Percentiles rank a stretch among this genome's conserved stretches.
These are phyloP conservation scores for Pecten maximus DNA, from an alignment of 2,888 invertebrate species.

Conservation along the genomic window DNA sequence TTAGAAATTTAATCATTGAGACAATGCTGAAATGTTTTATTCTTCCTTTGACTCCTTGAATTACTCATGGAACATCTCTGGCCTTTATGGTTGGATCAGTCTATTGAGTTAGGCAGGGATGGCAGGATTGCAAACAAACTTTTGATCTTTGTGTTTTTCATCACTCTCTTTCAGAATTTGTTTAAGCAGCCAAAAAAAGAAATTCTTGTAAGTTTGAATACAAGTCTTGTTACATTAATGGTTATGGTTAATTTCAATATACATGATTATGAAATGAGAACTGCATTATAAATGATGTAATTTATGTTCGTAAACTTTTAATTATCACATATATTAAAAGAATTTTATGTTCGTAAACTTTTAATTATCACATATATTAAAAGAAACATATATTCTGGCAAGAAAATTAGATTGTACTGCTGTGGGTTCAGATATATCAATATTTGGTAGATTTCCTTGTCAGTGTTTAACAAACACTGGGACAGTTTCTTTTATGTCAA, in stretches of 20 bases:
- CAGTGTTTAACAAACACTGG: too few relatives aligned
- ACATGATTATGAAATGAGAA: background rate
- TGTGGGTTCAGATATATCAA: too few relatives aligned
- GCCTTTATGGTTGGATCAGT: background rate
- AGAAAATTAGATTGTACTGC: too few relatives aligned
- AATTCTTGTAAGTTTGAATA: constrained; percentile 17
- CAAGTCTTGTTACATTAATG: background rate
- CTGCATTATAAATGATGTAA: too few relatives aligned
- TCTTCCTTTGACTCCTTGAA: background rate
- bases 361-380: too few relatives aligned
- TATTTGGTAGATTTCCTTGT: too few relatives aligned
- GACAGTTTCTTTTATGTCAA: too few relatives aligned
- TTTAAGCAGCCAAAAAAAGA: constrained; percentile 24
- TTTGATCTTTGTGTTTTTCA: constrained; percentile 33
- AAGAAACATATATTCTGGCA: too few relatives aligned
- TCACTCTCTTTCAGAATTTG: constrained; percentile 16
- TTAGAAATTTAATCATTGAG: constrained; percentile 9
- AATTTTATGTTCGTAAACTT: too few relatives aligned
- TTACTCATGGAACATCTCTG: background rate
- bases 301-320: too few relatives aligned
- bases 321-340: too few relatives aligned
- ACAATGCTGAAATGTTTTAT: background rate
- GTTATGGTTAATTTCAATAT: background rate
- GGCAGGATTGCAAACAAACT: background rate
- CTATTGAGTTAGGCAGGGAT: background rate